Evolutionary conservation across 2,797 vertebrate genomes (phyloP), one percentile per base, ranked within the genome.

Genomic region (Neosilurus mollespiculum): DNA sequence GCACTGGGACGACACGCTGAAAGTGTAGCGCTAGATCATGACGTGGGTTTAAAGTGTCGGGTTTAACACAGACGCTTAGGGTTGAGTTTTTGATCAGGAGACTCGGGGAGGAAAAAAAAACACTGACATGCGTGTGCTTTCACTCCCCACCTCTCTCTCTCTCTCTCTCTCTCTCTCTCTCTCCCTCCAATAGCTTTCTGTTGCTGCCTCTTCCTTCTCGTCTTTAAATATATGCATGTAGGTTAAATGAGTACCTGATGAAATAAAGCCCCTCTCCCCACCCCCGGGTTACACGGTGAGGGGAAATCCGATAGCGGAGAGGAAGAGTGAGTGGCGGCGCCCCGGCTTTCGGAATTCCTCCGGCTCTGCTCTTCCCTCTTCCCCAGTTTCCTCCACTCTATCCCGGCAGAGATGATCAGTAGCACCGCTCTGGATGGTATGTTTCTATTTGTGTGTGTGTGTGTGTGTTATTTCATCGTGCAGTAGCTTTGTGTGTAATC

Each of bases 371-470:
- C 95, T 95, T 96, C 95, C n/a, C 69, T 72, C 69, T 95, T 94
- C 94, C 94, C 91, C 94, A 90, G 94, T 90, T 92, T 87, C 88
- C 91, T 88, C 92, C 91, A 92, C 92, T 93, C 92, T 92, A 93
- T 92, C 92, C 92, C 93, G 95, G 96, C 96, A 97, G 97, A 98
- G 96, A 99, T 99, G 98, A 98, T 99, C 97, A 97, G 97, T 96
- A 98, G 97, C 97, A 97, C 95, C 96, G 96, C 96, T 97, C 96
- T 99, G 95, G 97, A 99, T 97, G 98, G 98, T 99, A 98, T 90
- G 97, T 98, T 91, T 92, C 91, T 94, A 96, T 96, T 95, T 89
- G 1, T 70, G 16, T 81, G 64, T 7, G 72, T 62, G 61, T 66
- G 88, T 87, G 85, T 65, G 59, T 71, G 61, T 87, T 69, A 10